A percentile compares a stretch with the other conserved stretches of the same genome.
Evolutionary conservation across 2,888 invertebrate genomes (phyloP).

Genomic region (Amiota communis): DNA sequence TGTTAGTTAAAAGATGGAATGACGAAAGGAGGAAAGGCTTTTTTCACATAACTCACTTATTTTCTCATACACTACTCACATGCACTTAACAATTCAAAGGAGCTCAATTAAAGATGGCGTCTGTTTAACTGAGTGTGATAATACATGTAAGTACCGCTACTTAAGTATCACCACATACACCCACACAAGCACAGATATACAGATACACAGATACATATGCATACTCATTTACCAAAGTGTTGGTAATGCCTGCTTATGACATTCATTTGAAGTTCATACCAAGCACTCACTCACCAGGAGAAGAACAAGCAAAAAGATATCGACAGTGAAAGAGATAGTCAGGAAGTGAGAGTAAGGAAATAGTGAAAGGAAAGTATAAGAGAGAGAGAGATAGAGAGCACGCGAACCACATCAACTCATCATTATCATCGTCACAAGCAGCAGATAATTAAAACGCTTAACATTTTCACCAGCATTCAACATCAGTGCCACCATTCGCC

Average conservation of each 20-base stretch:
- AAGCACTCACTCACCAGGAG: no score
- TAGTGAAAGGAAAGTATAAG: background rate
- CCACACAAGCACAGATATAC: background rate
- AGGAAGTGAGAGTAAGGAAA: background rate
- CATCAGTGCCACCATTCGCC: background rate
- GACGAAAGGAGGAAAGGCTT: background rate
- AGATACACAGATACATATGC: background rate
- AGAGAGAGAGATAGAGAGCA: background rate
- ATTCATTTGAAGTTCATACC: constrained; percentile 31
- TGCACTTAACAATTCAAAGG: constrained; percentile 10
- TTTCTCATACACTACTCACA: background rate
- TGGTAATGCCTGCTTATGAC: constrained; percentile 25
- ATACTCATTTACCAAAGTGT: constrained; percentile 13
- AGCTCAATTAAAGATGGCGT: constrained; percentile 30
- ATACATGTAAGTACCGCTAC: constrained; percentile 18
- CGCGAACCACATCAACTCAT: background rate
- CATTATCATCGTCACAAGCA: background rate
- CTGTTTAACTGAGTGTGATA: constrained; percentile 27
- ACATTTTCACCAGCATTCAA: background rate
- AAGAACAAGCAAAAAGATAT: no score
- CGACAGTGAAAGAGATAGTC: background rate
- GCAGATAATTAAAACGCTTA: constrained; percentile 29
- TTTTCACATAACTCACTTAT: background rate
- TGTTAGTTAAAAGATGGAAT: background rate
- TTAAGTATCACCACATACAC: background rate